These are phyloP conservation scores for Chaetodon auriga DNA, from an alignment of 2,113 vertebrate genomes.

Conservation along the genomic window DNA sequence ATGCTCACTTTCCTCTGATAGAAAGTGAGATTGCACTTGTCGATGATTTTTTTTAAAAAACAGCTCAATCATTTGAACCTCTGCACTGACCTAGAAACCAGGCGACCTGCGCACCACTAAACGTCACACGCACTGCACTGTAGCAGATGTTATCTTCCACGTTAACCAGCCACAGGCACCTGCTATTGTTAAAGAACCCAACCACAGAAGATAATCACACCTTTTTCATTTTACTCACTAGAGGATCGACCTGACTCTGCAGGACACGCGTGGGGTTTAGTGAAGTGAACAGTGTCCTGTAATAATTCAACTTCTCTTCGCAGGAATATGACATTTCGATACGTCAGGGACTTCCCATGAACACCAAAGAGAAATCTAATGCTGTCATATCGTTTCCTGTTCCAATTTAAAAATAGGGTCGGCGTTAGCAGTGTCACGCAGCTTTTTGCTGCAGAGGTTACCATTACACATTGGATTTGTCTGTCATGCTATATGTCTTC, in stretches of 20 bases:
- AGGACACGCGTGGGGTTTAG: background rate
- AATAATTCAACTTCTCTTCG: background rate
- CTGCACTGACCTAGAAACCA: background rate
- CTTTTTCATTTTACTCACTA: background rate
- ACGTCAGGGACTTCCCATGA: background rate
- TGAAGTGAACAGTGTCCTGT: background rate
- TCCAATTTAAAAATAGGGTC: background rate
- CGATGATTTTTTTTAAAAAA: background rate
- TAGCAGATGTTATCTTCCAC: background rate
- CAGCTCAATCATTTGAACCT: background rate
- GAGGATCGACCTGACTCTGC: background rate
- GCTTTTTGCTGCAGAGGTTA: background rate
- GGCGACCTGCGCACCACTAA: background rate
- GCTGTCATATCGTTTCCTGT: background rate
- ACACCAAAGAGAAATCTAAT: background rate
- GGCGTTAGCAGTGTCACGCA: background rate
- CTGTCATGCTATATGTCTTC: background rate
- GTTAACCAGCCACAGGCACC: background rate
- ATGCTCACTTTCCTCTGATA: background rate
- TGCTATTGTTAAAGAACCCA: background rate
- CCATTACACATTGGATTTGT: background rate
- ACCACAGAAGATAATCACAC: too few species aligned
- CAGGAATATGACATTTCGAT: background rate
- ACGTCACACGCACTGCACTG: background rate
- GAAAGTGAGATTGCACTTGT: background rate